A percentile compares a stretch with the other conserved stretches of the same genome.
phyloP scores from a whole-genome alignment of 2,797 vertebrate species.

The Salarias fasciatus region DNA sequence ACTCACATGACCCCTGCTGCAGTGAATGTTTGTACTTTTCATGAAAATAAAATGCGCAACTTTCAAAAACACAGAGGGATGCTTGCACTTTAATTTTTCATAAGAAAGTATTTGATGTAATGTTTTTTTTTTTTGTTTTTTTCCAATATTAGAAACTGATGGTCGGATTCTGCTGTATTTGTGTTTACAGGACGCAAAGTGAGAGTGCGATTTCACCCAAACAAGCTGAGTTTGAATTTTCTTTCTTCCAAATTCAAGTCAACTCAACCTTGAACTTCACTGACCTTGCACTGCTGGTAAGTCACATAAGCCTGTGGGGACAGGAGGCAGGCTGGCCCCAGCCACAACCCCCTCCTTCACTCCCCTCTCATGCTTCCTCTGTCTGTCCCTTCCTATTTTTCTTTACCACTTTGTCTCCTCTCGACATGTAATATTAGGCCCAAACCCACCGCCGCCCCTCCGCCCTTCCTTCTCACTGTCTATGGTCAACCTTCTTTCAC shows the following conservation, averaged over 20 bases:
- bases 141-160: not conserved
- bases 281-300: conserved; percentile 41
- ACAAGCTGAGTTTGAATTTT: conserved; percentile 14
- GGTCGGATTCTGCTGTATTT: not conserved
- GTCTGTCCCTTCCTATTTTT: conserved; percentile 36
- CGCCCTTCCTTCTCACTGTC: not conserved
- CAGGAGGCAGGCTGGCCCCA: conserved; percentile 40
- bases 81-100: too few relatives aligned
- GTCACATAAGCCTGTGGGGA: conserved; percentile 55
- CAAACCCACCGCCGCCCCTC: not conserved
- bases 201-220: not conserved
- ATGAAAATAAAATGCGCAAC: too few relatives aligned
- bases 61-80: too few relatives aligned
- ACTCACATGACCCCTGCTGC: too few relatives aligned
- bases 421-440: conserved; percentile 25
- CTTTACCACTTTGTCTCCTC: conserved; percentile 46
- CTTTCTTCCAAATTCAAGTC: conserved; percentile 20
- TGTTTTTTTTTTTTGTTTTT: too few relatives aligned
- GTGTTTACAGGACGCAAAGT: not conserved
- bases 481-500: not conserved
- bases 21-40: too few relatives aligned
- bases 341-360: conserved; percentile 16
- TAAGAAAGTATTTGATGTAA: too few relatives aligned
- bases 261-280: conserved; percentile 53
- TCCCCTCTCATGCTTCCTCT: conserved; percentile 9